These are phyloP conservation scores for Hippoglossus hippoglossus DNA, from an alignment of 2,797 vertebrate species.

Conservation along the genomic window DNA sequence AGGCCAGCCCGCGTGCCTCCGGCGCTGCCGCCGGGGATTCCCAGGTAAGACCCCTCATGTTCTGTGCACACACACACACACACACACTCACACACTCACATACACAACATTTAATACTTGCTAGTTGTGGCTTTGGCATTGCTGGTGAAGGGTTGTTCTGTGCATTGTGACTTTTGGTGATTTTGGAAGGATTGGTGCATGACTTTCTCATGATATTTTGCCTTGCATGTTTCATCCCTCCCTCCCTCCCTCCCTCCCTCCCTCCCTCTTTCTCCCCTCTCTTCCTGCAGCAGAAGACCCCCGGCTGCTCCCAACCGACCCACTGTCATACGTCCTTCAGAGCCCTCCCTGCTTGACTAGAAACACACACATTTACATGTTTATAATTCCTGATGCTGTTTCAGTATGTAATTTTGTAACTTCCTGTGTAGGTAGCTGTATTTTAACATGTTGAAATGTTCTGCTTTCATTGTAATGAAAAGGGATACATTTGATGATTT, in stretches of 20 bases:
- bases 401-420: conserved; percentile 55
- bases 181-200: conserved; percentile 62
- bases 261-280: conserved; percentile 65
- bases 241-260: neutral
- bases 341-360: conserved; percentile 94
- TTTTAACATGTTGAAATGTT: conserved; percentile 36
- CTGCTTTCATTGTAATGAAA: conserved; percentile 44
- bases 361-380: conserved; percentile 64
- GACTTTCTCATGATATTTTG: conserved; percentile 62
- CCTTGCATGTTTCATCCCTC: conserved; percentile 60
- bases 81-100: neutral
- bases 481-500: conserved; percentile 56
- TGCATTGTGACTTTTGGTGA: conserved; percentile 47
- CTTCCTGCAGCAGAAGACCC: conserved; percentile 91
- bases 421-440: conserved; percentile 40
- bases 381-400: conserved; percentile 65
- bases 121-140: conserved; percentile 5
- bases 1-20: conserved; percentile 91
- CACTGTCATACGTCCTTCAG: conserved; percentile 92
- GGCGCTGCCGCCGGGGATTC: conserved; percentile 83
- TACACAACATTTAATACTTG: no score
- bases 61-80: conserved; percentile 6
- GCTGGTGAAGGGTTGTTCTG: conserved; percentile 34
- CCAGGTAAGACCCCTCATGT: conserved; percentile 84
- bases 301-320: conserved; percentile 92